phyloP scores from a whole-genome alignment of 2,888 invertebrate genomes.

The Nudaria mundana region DNA sequence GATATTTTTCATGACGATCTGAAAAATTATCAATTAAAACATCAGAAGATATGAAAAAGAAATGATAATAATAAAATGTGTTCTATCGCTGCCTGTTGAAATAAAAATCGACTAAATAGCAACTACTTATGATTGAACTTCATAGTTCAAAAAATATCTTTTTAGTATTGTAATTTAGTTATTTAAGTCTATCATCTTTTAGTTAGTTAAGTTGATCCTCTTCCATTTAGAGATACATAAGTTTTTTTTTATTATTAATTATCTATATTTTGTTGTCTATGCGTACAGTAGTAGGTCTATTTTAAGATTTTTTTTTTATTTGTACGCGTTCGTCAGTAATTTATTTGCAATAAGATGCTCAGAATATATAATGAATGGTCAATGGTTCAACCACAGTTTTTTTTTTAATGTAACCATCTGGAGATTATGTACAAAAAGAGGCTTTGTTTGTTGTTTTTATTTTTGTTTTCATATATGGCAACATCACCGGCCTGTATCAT shows the following conservation, averaged over 20 bases:
- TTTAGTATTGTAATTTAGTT: slow-evolving; percentile 47
- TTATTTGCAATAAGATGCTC: slow-evolving; percentile 59
- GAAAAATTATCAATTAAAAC: too few species aligned
- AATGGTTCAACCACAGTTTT: slow-evolving; percentile 39
- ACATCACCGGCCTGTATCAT: slow-evolving; percentile 56
- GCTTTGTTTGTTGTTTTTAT: slow-evolving; percentile 58
- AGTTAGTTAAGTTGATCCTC: slow-evolving; percentile 74
- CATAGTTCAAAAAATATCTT: slow-evolving; percentile 48
- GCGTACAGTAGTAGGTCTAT: slow-evolving; percentile 49
- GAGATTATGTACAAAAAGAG: slow-evolving; percentile 65
- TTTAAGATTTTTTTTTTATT: slow-evolving; percentile 42
- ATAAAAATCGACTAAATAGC: slow-evolving; percentile 3
- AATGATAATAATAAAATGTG: too few species aligned
- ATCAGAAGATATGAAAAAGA: too few species aligned
- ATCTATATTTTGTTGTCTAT: slow-evolving; percentile 61
- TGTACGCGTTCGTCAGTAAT: slow-evolving; percentile 46
- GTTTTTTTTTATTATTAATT: slow-evolving; percentile 62
- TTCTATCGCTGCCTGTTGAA: too few species aligned
- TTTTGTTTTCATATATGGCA: slow-evolving; percentile 42
- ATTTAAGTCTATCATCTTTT: slow-evolving; percentile 52
- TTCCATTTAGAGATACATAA: slow-evolving; percentile 73
- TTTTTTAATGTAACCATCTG: slow-evolving; percentile 48
- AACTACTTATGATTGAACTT: slow-evolving; percentile 19
- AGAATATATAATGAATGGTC: slow-evolving; percentile 47
- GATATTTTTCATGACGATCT: too few species aligned